Conservation (phyloP, 2,797 vertebrate species). For the Micrastur ruficollis region DNA sequence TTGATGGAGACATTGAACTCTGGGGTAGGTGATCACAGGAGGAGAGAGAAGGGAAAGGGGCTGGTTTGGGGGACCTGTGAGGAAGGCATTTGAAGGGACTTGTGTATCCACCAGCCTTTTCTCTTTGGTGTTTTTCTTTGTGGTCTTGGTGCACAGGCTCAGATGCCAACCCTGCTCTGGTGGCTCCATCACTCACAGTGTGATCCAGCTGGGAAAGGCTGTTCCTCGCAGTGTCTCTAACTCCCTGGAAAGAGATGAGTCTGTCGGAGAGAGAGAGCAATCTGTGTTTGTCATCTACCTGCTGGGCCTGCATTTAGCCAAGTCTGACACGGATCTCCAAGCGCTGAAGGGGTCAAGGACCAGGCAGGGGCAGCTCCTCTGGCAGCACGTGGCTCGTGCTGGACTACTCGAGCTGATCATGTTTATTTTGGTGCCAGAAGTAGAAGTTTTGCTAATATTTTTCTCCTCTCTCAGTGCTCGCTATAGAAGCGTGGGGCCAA, state of each 20-base stretch:
- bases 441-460: background rate
- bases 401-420: background rate
- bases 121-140: background rate
- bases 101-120: background rate
- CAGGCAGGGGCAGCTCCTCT: background rate
- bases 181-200: constrained; percentile 22
- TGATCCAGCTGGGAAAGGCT: background rate
- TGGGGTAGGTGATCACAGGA: background rate
- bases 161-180: background rate
- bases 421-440: background rate
- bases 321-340: background rate
- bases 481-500: no score
- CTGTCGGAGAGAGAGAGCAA: constrained; percentile 53
- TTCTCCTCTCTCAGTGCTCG: background rate
- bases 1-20: accelerated
- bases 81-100: no score
- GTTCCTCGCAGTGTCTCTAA: constrained; percentile 19
- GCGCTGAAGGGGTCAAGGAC: constrained; percentile 54
- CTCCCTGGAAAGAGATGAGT: constrained; percentile 55
- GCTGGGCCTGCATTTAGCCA: constrained; percentile 8
- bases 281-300: constrained; percentile 68
- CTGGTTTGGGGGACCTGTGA: background rate
- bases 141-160: background rate
- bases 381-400: background rate
- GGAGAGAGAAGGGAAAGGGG: background rate